Percentiles rank a stretch among this genome's conserved stretches.
These are phyloP conservation scores for Muscina levida DNA, from an alignment of 2,888 invertebrate genomes.

Conservation along the genomic window DNA sequence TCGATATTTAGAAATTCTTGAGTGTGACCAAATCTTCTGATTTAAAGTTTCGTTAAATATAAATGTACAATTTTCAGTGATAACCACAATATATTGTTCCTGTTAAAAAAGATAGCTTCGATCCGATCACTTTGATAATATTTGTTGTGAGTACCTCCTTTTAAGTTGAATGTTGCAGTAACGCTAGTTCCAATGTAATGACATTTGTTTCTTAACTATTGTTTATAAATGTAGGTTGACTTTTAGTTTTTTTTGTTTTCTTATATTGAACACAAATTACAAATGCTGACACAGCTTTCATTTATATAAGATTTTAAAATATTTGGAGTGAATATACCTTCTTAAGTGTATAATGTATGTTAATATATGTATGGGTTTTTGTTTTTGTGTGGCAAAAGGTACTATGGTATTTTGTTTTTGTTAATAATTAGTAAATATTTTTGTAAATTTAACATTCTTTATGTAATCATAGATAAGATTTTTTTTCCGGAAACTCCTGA, in stretches of 20 bases:
- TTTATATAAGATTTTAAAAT: too few species aligned
- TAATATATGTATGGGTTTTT: not conserved
- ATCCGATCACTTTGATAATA: too few species aligned
- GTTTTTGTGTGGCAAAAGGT: slow-evolving; percentile 45
- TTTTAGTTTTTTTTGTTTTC: slow-evolving; percentile 29
- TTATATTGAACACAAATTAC: slow-evolving; percentile 38
- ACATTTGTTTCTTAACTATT: not conserved
- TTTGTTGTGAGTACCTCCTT: too few species aligned
- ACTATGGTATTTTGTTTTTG: slow-evolving; percentile 46
- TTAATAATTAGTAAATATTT: slow-evolving; percentile 8
- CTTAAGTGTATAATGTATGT: not conserved
- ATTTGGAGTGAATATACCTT: not conserved
- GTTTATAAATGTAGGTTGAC: slow-evolving; percentile 47
- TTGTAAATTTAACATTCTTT: not conserved
- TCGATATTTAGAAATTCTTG: too few species aligned
- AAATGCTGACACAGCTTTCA: too few species aligned
- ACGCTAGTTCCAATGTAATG: too few species aligned
- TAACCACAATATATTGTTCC: too few species aligned
- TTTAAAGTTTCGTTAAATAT: too few species aligned
- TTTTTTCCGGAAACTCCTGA: not conserved
- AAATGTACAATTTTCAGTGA: too few species aligned
- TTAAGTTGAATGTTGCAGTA: too few species aligned
- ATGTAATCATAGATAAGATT: slow-evolving; percentile 15
- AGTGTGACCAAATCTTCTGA: too few species aligned
- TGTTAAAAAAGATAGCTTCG: too few species aligned